Evolutionary conservation across 2,888 invertebrate species (phyloP), one percentile per base, ranked within the genome.

Genomic region (Miltochrista miniata): DNA sequence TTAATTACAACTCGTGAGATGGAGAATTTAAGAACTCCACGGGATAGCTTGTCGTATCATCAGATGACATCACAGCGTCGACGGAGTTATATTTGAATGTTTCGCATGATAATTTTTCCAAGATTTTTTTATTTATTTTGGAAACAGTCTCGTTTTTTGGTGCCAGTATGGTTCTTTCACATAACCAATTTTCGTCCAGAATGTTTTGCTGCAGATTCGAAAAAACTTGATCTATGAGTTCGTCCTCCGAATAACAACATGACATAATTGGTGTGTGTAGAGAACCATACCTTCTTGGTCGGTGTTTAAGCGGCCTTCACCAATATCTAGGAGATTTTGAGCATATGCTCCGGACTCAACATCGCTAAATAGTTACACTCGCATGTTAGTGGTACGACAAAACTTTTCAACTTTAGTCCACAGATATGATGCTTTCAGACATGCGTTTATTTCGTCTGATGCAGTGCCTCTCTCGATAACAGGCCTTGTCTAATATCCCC

Each of bases 71-170:
- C 7, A 61, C 57, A 45, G 54, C 64, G 48, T 66, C 64, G n/a
- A 68, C 49, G 31, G 62, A 68, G 7, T 50, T 57, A 43, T 66
- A 64, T 29, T 48, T 49, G 39, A 53, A 15, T 35, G 45, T 46
- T 47, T 62, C 54, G 42, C 59, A 64, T 53, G n/a, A n/a, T n/a
- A n/a, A n/a, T 56, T 58, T 34, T 15, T 12, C 43, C 56, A 69
- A 53, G 24, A 68, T 64, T 59, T 64, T 56, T 47, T 65, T 56
- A 57, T 72, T 71, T 29, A 68, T 68, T 61, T 63, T 62, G 18
- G 39, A 48, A 35, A 66, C 66, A 38, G 36, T 50, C 15, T 72
- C 59, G 56, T 72, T 72, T 61, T 64, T 71, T 51, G 70, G 62
- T 49, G 50, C 47, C 29, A 47, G 36, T 35, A 54, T 50, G 1